phyloP scores from a whole-genome alignment of 1,140 invertebrate genomes.

The Atta cephalotes region DNA sequence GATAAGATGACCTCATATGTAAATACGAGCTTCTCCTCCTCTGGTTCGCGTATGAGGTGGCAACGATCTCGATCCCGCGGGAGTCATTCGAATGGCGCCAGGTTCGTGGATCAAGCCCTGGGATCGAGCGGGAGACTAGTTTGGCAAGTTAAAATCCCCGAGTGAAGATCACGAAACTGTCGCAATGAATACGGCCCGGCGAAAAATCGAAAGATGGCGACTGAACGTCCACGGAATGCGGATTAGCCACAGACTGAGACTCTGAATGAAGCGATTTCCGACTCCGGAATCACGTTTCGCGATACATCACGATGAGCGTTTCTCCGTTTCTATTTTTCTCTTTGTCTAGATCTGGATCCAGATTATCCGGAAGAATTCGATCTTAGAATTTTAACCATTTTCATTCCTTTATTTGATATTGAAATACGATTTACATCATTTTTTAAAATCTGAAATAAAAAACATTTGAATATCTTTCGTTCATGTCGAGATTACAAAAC shows the following conservation, averaged over 20 bases:
- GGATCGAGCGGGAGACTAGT: slow-evolving; percentile 35
- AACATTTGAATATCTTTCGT: neutral
- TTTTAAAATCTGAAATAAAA: neutral
- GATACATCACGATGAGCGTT: slow-evolving; percentile 43
- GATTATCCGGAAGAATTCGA: neutral
- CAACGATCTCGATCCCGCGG: slow-evolving; percentile 71
- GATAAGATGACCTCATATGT: slow-evolving; percentile 70
- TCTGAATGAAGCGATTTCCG: slow-evolving; percentile 35
- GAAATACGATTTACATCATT: neutral
- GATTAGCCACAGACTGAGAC: slow-evolving; percentile 14
- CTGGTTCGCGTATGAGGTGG: slow-evolving; percentile 68
- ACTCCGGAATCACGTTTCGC: slow-evolving; percentile 32
- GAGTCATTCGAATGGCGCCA: slow-evolving; percentile 58
- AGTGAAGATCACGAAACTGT: neutral
- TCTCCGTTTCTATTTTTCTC: neutral
- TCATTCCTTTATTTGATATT: neutral
- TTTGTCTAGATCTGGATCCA: neutral
- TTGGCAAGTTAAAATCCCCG: slow-evolving; percentile 57
- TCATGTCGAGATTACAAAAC: neutral
- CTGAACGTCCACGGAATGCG: slow-evolving; percentile 44
- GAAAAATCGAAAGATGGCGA: slow-evolving; percentile 55
- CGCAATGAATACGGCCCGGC: neutral
- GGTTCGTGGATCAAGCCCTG: slow-evolving; percentile 38
- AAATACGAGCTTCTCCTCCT: slow-evolving; percentile 69
- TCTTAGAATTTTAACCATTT: slow-evolving; percentile 43